phyloP scores from a whole-genome alignment of 2,113 vertebrate genomes.

The Alces alces region DNA sequence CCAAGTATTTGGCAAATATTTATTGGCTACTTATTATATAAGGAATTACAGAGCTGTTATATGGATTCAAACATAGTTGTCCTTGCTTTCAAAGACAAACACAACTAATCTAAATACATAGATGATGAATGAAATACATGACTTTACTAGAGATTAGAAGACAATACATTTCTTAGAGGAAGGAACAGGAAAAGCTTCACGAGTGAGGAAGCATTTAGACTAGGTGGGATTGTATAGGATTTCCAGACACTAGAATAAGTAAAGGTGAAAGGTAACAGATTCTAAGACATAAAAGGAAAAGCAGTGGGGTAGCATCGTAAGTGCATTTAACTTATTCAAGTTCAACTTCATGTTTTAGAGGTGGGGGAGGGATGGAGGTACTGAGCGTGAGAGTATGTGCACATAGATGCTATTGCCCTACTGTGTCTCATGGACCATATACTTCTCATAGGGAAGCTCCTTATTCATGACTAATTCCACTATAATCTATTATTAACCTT shows the following conservation, averaged over 20 bases:
- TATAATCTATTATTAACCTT: neutral
- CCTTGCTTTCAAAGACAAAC: slow-evolving; percentile 16
- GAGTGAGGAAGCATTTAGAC: neutral
- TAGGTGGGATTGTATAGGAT: neutral
- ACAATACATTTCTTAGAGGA: neutral
- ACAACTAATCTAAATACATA: neutral
- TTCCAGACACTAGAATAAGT: neutral
- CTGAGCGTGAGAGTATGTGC: neutral
- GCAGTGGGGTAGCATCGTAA: neutral
- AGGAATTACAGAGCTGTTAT: neutral
- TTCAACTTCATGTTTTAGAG: neutral
- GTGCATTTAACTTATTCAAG: neutral
- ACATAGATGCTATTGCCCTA: neutral
- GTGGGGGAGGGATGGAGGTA: neutral
- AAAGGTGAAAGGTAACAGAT: neutral
- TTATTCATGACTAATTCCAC: neutral
- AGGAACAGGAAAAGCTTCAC: neutral
- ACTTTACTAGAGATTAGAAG: neutral
- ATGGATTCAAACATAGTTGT: neutral
- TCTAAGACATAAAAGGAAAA: neutral
- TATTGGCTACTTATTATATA: neutral
- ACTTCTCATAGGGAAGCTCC: neutral
- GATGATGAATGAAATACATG: neutral
- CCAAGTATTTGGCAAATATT: neutral
- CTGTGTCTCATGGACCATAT: neutral